phyloP scores from a whole-genome alignment of 1,140 invertebrate genomes.

The Harpegnathos saltator region DNA sequence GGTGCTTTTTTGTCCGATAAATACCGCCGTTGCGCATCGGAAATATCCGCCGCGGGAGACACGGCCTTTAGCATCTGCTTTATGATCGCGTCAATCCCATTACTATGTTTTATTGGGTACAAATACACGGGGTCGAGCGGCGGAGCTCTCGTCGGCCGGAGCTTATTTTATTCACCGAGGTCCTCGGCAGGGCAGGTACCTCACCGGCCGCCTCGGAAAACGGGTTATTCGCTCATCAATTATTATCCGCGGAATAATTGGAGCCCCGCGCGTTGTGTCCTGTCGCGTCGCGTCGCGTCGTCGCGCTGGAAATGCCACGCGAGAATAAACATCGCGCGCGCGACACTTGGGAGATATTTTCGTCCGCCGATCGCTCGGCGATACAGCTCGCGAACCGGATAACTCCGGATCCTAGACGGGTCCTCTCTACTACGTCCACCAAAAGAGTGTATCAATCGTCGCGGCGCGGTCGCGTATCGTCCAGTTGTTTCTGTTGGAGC shows the following conservation, averaged over 20 bases:
- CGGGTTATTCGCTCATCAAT: constrained; percentile 24
- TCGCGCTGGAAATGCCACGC: too few species aligned
- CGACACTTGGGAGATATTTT: too few species aligned
- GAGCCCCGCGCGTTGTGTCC: too few species aligned
- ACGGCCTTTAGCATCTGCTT: constrained; percentile 30
- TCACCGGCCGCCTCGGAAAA: constrained; percentile 21
- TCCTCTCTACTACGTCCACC: not conserved
- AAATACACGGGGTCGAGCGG: too few species aligned
- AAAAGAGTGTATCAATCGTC: not conserved
- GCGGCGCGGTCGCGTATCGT: not conserved
- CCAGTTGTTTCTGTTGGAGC: not conserved
- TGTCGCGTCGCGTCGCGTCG: not conserved
- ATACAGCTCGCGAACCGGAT: not conserved
- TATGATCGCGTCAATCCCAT: constrained; percentile 17
- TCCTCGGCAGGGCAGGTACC: not conserved
- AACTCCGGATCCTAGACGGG: not conserved
- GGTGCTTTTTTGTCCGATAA: constrained; percentile 17
- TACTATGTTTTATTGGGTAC: constrained; percentile 22
- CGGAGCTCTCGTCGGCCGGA: too few species aligned
- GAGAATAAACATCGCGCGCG: too few species aligned
- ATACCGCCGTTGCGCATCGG: constrained; percentile 17
- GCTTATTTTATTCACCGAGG: not conserved
- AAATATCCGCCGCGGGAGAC: constrained; percentile 19
- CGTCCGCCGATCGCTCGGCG: too few species aligned
- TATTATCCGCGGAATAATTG: constrained; percentile 19